Evolutionary conservation across 2,797 vertebrate species (phyloP).

Genomic region (Setipinna tenuifilis): DNA sequence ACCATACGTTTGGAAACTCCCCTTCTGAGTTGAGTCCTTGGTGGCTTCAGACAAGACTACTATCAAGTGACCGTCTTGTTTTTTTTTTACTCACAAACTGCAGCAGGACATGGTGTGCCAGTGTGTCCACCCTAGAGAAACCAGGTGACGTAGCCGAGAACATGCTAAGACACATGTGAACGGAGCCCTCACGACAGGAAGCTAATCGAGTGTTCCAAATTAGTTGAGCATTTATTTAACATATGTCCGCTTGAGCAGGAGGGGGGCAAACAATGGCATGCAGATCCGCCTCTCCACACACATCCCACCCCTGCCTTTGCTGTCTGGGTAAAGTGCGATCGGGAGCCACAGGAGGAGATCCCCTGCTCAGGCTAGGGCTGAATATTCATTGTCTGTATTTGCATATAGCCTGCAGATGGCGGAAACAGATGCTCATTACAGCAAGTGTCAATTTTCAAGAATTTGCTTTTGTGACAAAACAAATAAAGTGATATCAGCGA

Average conservation of each 20-base stretch:
- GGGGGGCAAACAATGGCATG: constrained; percentile 66
- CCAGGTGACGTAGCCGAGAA: not conserved
- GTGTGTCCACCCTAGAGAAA: not conserved
- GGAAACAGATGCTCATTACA: constrained; percentile 74
- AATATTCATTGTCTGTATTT: constrained; percentile 81
- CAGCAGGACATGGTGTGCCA: not conserved
- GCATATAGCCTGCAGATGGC: constrained; percentile 74
- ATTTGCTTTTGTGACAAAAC: constrained; percentile 76
- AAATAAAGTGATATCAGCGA: constrained; percentile 76
- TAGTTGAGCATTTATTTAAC: constrained; percentile 71
- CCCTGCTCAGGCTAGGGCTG: constrained; percentile 67
- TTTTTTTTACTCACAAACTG: not conserved
- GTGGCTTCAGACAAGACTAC: not conserved
- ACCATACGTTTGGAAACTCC: too few relatives aligned
- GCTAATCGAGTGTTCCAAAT: constrained; percentile 71
- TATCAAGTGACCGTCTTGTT: not conserved
- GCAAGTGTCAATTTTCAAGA: constrained; percentile 73
- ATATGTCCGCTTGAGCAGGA: constrained; percentile 60
- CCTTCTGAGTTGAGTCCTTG: not conserved
- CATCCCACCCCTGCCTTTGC: constrained; percentile 53
- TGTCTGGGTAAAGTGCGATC: constrained; percentile 47
- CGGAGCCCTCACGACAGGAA: constrained; percentile 38
- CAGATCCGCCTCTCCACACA: constrained; percentile 55
- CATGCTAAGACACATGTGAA: not conserved
- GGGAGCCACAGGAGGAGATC: constrained; percentile 65